Conservation (phyloP, 2,888 invertebrate genomes). For the Phorcus lineatus region DNA sequence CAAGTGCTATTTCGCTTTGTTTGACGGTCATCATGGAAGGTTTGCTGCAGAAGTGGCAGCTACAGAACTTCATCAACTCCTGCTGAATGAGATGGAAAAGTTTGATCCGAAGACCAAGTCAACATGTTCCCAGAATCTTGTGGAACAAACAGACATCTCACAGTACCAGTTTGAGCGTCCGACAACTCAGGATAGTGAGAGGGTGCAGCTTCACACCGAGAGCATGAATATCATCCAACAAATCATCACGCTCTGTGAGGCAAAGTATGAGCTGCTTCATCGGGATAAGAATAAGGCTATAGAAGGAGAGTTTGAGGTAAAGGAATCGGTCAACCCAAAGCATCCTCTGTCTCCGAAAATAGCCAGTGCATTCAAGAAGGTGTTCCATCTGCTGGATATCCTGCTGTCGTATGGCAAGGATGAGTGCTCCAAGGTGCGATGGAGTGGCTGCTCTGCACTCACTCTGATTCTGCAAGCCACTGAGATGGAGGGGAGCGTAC, state of each 20-base stretch:
- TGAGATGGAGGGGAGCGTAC: constrained; percentile 22
- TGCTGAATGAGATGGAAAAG: constrained; percentile 69
- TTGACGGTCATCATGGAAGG: constrained; percentile 72
- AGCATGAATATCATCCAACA: constrained; percentile 66
- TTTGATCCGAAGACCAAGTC: constrained; percentile 70
- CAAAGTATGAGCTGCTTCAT: constrained; percentile 59
- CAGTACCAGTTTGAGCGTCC: constrained; percentile 59
- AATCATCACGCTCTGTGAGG: constrained; percentile 67
- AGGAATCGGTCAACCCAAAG: constrained; percentile 29
- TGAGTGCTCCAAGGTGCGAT: constrained; percentile 71
- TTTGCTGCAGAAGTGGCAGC: constrained; percentile 71
- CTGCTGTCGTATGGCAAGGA: constrained; percentile 72
- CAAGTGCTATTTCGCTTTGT: constrained; percentile 70
- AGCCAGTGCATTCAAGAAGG: constrained; percentile 64
- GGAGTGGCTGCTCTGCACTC: constrained; percentile 73
- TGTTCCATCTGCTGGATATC: constrained; percentile 68
- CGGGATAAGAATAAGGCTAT: constrained; percentile 24
- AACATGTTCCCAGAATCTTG: constrained; percentile 55
- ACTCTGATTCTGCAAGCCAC: constrained; percentile 62
- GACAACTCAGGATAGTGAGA: constrained; percentile 54
- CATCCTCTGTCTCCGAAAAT: constrained; percentile 59
- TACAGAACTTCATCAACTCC: constrained; percentile 67
- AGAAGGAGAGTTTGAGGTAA: constrained; percentile 11
- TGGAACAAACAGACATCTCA: constrained; percentile 49
- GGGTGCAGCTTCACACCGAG: constrained; percentile 56